Evolutionary conservation across 2,797 vertebrate genomes (phyloP).

Genomic region (Enteromius radiatus): DNA sequence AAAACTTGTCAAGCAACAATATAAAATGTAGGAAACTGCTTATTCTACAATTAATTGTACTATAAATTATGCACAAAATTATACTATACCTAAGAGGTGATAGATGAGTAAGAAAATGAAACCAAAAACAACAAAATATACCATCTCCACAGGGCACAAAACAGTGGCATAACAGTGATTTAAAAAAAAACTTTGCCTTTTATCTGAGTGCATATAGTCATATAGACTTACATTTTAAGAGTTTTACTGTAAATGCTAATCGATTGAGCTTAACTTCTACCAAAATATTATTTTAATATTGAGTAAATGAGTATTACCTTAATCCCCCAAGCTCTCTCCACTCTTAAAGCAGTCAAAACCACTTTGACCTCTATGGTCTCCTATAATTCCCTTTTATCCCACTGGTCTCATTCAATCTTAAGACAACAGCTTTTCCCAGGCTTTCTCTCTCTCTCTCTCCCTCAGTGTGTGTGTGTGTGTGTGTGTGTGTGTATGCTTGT

Average conservation of each 20-base stretch:
- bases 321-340: neutral
- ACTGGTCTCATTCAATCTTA: constrained; percentile 38
- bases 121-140: too few species aligned
- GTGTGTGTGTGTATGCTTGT: too few species aligned
- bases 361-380: constrained; percentile 19
- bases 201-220: neutral
- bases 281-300: neutral
- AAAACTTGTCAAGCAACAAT: too few species aligned
- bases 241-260: neutral
- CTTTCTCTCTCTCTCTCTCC: too few species aligned
- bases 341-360: neutral
- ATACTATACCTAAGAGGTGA: too few species aligned
- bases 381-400: constrained; percentile 40
- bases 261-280: neutral
- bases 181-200: neutral
- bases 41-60: too few species aligned
- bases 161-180: too few species aligned
- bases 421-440: constrained; percentile 32
- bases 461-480: constrained; percentile 20
- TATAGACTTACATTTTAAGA: neutral
- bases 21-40: too few species aligned
- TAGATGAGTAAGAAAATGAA: too few species aligned
- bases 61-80: too few species aligned
- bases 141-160: too few species aligned
- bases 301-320: neutral